Conservation (phyloP, 2,113 vertebrate species). For the Ctenomys sociabilis region DNA sequence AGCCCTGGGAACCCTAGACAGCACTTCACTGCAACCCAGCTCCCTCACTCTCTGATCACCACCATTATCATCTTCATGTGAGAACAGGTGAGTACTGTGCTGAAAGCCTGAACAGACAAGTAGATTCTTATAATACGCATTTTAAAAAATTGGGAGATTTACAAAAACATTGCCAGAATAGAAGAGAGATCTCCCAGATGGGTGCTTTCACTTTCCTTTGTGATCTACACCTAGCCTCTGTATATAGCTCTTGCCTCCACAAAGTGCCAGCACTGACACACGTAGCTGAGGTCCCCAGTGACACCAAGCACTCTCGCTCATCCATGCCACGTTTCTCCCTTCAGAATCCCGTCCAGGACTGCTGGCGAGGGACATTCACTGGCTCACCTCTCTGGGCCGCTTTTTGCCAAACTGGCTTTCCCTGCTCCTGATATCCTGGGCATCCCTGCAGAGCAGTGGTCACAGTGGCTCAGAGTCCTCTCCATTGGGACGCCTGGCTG, state of each 20-base stretch:
- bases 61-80: too few species aligned
- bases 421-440: neutral
- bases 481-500: neutral
- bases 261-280: neutral
- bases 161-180: neutral
- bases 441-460: rapidly evolving
- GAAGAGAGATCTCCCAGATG: rapidly evolving
- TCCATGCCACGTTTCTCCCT: neutral
- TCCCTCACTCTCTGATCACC: neutral
- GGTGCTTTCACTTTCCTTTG: rapidly evolving
- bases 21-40: neutral
- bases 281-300: neutral
- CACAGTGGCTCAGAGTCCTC: neutral
- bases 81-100: too few species aligned
- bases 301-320: neutral
- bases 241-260: rapidly evolving
- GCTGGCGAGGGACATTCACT: neutral
- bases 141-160: neutral
- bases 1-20: neutral
- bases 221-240: neutral
- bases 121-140: neutral
- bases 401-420: neutral
- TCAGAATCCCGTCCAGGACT: neutral
- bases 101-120: neutral
- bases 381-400: neutral